These are phyloP conservation scores for Pheucticus melanocephalus DNA, from an alignment of 2,113 vertebrate species.

Conservation along the genomic window DNA sequence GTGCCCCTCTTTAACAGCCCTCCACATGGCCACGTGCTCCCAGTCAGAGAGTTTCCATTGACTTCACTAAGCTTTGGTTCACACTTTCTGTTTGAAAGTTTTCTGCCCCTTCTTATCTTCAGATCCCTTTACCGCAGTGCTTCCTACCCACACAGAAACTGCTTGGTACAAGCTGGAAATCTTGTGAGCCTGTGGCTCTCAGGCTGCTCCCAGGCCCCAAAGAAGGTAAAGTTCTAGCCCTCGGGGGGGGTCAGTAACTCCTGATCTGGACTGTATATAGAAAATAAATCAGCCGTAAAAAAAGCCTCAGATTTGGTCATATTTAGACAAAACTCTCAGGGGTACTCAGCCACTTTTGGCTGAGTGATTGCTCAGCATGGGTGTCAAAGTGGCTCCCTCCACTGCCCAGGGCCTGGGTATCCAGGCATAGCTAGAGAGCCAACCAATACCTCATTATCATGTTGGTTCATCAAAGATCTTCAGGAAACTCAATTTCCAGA, in stretches of 20 bases:
- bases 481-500: background rate
- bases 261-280: background rate
- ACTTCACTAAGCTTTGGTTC: background rate
- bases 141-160: slow-evolving; percentile 32
- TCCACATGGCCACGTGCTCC: background rate
- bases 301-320: background rate
- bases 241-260: background rate
- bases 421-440: background rate
- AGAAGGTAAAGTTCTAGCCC: background rate
- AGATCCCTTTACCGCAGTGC: background rate
- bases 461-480: background rate
- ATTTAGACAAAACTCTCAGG: background rate
- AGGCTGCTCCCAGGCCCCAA: slow-evolving; percentile 3
- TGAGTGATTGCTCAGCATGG: background rate
- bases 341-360: background rate
- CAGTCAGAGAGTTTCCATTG: slow-evolving; percentile 42
- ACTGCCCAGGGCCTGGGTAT: background rate
- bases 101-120: slow-evolving; percentile 25
- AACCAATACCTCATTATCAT: background rate
- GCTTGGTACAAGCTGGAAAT: background rate
- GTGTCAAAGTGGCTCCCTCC: background rate
- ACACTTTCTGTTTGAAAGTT: background rate
- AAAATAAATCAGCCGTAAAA: background rate
- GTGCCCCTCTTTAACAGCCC: background rate
- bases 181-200: background rate